Evolutionary conservation across 2,888 invertebrate genomes (phyloP).

Genomic region (Germaria angustata): DNA sequence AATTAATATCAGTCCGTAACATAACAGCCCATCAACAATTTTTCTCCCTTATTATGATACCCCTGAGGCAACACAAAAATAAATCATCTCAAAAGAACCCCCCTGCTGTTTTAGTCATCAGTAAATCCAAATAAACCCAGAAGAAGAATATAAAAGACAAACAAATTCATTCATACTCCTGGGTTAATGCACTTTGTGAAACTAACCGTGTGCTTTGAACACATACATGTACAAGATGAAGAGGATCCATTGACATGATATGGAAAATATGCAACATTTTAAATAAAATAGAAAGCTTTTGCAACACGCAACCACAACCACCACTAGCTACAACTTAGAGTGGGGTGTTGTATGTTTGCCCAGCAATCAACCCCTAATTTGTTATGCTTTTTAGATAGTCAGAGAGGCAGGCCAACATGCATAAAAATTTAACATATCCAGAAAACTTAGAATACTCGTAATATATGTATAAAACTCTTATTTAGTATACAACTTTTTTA

Average conservation of each 20-base stretch:
- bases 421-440: no score
- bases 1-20: conserved; percentile 61
- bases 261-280: conserved; percentile 60
- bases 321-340: neutral
- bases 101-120: neutral
- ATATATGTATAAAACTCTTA: no score
- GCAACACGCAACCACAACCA: neutral
- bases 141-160: conserved; percentile 32
- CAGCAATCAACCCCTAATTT: conserved; percentile 43
- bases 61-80: conserved; percentile 6
- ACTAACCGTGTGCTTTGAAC: conserved; percentile 15
- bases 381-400: conserved; percentile 15
- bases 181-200: conserved; percentile 63
- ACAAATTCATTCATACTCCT: conserved; percentile 40
- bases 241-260: conserved; percentile 14
- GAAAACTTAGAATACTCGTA: no score
- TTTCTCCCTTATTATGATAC: conserved; percentile 7
- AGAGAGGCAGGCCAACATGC: no score
- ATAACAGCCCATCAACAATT: conserved; percentile 32
- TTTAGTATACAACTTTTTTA: neutral
- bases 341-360: conserved; percentile 13
- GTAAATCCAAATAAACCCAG: neutral
- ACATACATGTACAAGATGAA: neutral
- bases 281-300: conserved; percentile 19
- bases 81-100: conserved; percentile 46